A percentile compares a stretch with the other conserved stretches of the same genome.
phyloP scores from a whole-genome alignment of 2,113 vertebrate genomes.

The Pelvicachromis taeniatus region DNA sequence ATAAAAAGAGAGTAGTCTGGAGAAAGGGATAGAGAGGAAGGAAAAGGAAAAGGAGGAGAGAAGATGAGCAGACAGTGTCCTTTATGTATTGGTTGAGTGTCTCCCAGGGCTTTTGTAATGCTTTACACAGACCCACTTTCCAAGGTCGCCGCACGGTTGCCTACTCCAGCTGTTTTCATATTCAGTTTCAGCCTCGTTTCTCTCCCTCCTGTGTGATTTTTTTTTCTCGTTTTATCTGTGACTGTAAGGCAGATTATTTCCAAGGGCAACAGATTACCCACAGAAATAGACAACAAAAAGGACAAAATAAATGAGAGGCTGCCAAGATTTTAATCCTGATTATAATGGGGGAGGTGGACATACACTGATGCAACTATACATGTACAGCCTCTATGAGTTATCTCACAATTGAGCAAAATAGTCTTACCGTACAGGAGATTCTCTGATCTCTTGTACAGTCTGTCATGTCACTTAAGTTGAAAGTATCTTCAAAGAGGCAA shows the following conservation, averaged over 20 bases:
- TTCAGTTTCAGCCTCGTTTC: constrained; percentile 64
- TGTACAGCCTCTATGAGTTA: not conserved
- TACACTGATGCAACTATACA: not conserved
- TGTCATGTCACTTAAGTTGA: not conserved
- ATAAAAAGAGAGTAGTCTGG: constrained; percentile 66
- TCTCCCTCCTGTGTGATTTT: constrained; percentile 22
- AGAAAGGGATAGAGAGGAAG: constrained; percentile 56
- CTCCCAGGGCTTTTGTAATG: constrained; percentile 72
- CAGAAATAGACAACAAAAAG: constrained; percentile 37
- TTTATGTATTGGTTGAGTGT: constrained; percentile 66
- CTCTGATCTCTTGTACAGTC: not conserved
- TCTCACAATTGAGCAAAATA: not conserved
- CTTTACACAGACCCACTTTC: constrained; percentile 68
- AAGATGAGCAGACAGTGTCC: constrained; percentile 67
- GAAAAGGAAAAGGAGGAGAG: constrained; percentile 60
- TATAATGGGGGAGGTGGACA: not conserved
- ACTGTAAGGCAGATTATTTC: constrained; percentile 65
- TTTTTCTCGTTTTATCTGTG: constrained; percentile 42
- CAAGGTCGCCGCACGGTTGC: constrained; percentile 70
- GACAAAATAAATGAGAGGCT: constrained; percentile 48
- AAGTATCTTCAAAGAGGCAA: not conserved
- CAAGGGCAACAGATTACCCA: constrained; percentile 55
- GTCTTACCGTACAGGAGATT: not conserved
- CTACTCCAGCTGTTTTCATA: constrained; percentile 76
- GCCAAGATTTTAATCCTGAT: constrained; percentile 59